phyloP scores from a whole-genome alignment of 2,113 vertebrate species.

The Tyto alba region DNA sequence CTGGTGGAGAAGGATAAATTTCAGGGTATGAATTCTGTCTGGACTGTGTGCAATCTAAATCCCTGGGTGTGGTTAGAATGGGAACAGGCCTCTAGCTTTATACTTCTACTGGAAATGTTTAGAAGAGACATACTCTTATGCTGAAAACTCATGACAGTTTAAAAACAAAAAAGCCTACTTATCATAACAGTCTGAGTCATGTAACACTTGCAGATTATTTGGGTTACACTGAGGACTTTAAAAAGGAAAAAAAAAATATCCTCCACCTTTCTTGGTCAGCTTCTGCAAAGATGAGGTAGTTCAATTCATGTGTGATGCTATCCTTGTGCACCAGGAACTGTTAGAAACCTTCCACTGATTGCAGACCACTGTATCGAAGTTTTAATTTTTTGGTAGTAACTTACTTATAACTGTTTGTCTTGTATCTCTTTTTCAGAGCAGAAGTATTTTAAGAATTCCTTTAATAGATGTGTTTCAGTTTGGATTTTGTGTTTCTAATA shows the following conservation, averaged over 20 bases:
- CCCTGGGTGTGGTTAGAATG: neutral
- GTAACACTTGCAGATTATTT: neutral
- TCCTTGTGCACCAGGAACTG: neutral
- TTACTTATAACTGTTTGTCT: neutral
- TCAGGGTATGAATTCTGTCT: neutral
- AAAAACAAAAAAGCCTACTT: neutral
- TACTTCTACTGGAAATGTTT: neutral
- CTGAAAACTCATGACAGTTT: neutral
- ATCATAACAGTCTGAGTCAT: neutral
- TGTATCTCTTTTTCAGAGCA: neutral
- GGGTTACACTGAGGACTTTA: neutral
- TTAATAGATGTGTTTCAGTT: neutral
- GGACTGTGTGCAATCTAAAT: neutral
- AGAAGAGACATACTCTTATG: neutral
- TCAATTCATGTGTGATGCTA: neutral
- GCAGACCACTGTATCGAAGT: neutral
- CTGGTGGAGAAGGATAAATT: neutral
- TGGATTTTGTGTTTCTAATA: neutral
- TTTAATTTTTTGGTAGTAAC: neutral
- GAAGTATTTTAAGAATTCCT: neutral
- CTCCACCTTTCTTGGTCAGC: neutral
- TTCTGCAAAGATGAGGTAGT: neutral
- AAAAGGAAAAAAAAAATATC: neutral
- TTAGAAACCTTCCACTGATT: neutral
- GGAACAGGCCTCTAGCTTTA: neutral